Base-by-base conservation (phyloP, 1,140 invertebrate species). In the Hirudo medicinalis region DNA sequence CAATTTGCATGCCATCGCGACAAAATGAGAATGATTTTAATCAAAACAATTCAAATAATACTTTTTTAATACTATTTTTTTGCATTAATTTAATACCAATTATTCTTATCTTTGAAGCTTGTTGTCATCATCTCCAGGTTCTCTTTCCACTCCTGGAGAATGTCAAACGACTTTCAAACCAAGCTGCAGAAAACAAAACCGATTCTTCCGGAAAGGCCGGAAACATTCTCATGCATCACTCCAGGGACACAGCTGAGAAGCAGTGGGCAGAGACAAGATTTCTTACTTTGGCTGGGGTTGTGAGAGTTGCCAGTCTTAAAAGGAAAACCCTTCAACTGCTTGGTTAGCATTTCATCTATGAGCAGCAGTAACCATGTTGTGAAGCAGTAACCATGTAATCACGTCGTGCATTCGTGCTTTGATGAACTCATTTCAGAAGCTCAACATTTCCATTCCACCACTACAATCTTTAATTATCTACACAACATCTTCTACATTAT, bases 251-350 rank as follows among this genome's bases (percentile, higher is more conserved):
- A 0, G 94, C 94, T 22, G 92, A 97, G 79, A 99, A 99, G 78
- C 96, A 99, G 80, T 99, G 96, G 96, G 93, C 94, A 11, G 96
- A 99, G 83, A 99, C 96, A 8, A 91, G 94, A 84, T 91, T 90
- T 55, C 80, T 90, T 63, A 88, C 88, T 0, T 79, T 90, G 27
- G 88, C 87, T 73, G 89, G 89, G 2, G 88, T 90, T 20, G 87
- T 88, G 0, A 82, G 88, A 78, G 88, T 90, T 17, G 96, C 97
- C 81, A 92, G 93, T 78, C 91, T 91, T 0, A 92, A 96, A 80
- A 86, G 92, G 73, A 88, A 89, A 76, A 83, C 93, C 66, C 82
- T 97, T 9, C 88, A 90, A 78, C 87, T 88, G 66, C 83, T 95
- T 25, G 90, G 90, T 81, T 67, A 72, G 75, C 32, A 49, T 49